Base-by-base conservation (phyloP, 2,113 vertebrate genomes). In the Apodemus sylvaticus region DNA sequence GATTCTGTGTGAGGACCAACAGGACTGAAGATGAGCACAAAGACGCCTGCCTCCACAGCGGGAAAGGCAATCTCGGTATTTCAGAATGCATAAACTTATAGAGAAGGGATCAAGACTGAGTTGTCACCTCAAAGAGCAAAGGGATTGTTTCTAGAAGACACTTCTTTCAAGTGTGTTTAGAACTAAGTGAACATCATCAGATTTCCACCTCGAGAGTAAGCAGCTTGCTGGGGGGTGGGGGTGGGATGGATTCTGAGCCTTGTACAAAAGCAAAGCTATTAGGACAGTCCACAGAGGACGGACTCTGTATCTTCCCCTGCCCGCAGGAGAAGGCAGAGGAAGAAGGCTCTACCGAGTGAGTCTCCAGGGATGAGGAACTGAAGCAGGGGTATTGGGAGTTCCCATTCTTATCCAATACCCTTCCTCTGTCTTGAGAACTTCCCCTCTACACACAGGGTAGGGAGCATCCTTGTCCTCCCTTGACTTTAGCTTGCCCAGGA, bases 31-130 rank as follows among this genome's bases (percentile, higher is more conserved):
- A 1, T 0, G 42, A 86, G 36, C 36, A 13, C 5, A 0, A 22
- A 0, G 20, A n/a, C n/a, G 87, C 74, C 58, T 8, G 26, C 39
- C 26, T 8, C 3, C 0, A 0, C 10, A 11, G 26, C 16, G 42
- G 68, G 77, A 48, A 78, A 86, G 55, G 68, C 1, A 9, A 31
- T 68, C 36, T 24, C 55, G 86, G 10, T 20, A 58, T 36, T 53
- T 86, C n/a, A 11, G 31, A 82, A 55, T 45, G 58, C n/a, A 24
- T 17, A 4, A 39, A 83, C 77, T 4, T 4, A n/a, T 0, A 16
- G 73, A 79, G 45, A 70, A 91, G 60, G 45, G 36, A 89, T 64
- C 71, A 79, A 94, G 11, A 26, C 39, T 0, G 60, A 31, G 58
- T 26, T n/a, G 51, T 19, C 60, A 45, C 51, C 79, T 42, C 62